A percentile compares a stretch with the other conserved stretches of the same genome.
phyloP scores from a whole-genome alignment of 2,888 invertebrate genomes.

The Morpho helenor region DNA sequence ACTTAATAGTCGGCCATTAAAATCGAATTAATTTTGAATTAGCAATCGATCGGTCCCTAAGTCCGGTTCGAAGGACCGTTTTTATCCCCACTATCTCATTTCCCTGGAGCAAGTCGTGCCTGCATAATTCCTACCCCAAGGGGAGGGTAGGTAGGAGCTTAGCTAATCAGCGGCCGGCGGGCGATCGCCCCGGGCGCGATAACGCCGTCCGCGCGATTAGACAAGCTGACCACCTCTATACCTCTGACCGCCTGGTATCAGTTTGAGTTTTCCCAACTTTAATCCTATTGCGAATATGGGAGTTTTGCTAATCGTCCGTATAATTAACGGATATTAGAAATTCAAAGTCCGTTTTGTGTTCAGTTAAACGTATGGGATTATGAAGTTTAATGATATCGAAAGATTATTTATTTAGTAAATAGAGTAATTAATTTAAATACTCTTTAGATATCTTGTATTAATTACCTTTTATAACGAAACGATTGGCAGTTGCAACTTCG shows the following conservation, averaged over 20 bases:
- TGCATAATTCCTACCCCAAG: conserved; percentile 67
- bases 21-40: conserved; percentile 24
- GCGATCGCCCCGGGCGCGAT: conserved; percentile 70
- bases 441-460: too few species aligned
- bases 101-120: conserved; percentile 55
- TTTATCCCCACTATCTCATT: conserved; percentile 38
- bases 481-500: too few species aligned
- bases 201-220: conserved; percentile 74
- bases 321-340: conserved; percentile 20
- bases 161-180: conserved; percentile 71
- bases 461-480: too few species aligned
- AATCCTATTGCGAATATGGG: conserved; percentile 28
- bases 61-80: conserved; percentile 28
- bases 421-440: too few species aligned
- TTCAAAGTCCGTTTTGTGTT: neutral
- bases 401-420: too few species aligned
- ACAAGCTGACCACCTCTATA: conserved; percentile 62
- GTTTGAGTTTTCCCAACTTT: conserved; percentile 33
- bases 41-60: conserved; percentile 23
- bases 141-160: conserved; percentile 67
- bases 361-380: neutral
- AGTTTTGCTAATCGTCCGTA: conserved; percentile 19
- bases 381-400: too few species aligned
- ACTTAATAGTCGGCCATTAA: conserved; percentile 12
- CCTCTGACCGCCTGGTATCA: conserved; percentile 54